These are phyloP conservation scores for Cordilura impudica DNA, from an alignment of 2,888 invertebrate genomes.

Conservation along the genomic window DNA sequence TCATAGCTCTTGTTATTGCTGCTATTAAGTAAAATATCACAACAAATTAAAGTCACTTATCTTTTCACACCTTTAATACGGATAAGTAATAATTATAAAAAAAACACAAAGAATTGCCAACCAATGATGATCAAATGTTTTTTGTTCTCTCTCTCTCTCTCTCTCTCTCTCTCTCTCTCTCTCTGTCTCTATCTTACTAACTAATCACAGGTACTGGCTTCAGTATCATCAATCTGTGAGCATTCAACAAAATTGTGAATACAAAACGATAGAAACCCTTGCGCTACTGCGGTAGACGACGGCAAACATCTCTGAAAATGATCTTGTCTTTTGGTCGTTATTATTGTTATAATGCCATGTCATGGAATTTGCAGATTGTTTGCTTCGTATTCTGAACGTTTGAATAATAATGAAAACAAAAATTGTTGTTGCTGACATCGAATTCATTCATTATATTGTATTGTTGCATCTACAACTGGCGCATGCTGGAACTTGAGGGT, in stretches of 20 bases:
- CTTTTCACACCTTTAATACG: slow-evolving; percentile 39
- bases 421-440: slow-evolving; percentile 21
- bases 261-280: slow-evolving; percentile 14
- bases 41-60: slow-evolving; percentile 33
- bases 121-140: slow-evolving; percentile 10
- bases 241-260: neutral
- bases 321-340: slow-evolving; percentile 33
- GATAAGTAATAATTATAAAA: slow-evolving; percentile 1
- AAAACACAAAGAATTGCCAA: slow-evolving; percentile 3
- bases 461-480: slow-evolving; percentile 27
- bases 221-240: slow-evolving; percentile 26
- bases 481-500: slow-evolving; percentile 57
- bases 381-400: slow-evolving; percentile 20
- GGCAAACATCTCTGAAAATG: slow-evolving; percentile 22
- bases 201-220: neutral
- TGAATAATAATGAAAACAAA: neutral
- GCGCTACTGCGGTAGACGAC: slow-evolving; percentile 9
- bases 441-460: slow-evolving; percentile 51
- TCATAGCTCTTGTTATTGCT: neutral
- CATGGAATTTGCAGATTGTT: slow-evolving; percentile 19
- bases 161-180: too few relatives aligned
- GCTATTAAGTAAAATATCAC: neutral
- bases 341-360: slow-evolving; percentile 19
- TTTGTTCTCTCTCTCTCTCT: neutral
- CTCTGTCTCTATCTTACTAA: neutral